These are phyloP conservation scores for Capra hircus DNA, from an alignment of 2,113 vertebrate genomes.

Conservation along the genomic window DNA sequence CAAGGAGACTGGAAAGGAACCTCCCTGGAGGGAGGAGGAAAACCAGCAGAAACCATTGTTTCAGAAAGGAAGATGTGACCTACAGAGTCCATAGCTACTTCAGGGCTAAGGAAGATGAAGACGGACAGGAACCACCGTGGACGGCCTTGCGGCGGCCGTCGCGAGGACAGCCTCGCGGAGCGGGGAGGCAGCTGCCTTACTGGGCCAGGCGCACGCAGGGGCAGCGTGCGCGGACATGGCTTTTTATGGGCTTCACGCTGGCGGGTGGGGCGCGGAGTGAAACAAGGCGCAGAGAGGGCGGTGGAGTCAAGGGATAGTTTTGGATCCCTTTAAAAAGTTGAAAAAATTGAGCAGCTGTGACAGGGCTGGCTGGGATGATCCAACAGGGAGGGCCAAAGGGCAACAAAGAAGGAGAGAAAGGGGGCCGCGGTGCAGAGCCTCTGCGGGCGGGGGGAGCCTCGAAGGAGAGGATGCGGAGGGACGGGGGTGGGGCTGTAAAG, in stretches of 20 bases:
- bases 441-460: no score
- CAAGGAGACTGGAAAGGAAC: not conserved
- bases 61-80: not conserved
- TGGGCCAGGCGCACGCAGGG: not conserved
- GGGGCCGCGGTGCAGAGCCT: not conserved
- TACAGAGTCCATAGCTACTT: not conserved
- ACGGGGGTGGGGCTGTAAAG: no score
- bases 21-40: not conserved
- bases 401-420: not conserved
- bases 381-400: not conserved
- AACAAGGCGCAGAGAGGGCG: not conserved
- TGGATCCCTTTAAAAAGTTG: not conserved
- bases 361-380: not conserved
- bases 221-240: not conserved
- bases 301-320: not conserved
- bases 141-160: fast-evolving
- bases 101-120: not conserved
- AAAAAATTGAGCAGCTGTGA: not conserved
- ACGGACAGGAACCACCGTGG: not conserved
- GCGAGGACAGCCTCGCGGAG: not conserved
- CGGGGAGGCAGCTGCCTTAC: fast-evolving
- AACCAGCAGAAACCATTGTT: not conserved
- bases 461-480: not conserved
- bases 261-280: not conserved
- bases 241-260: not conserved